Conservation (phyloP, 2,113 vertebrate genomes). For the Sceloporus tristichus region DNA sequence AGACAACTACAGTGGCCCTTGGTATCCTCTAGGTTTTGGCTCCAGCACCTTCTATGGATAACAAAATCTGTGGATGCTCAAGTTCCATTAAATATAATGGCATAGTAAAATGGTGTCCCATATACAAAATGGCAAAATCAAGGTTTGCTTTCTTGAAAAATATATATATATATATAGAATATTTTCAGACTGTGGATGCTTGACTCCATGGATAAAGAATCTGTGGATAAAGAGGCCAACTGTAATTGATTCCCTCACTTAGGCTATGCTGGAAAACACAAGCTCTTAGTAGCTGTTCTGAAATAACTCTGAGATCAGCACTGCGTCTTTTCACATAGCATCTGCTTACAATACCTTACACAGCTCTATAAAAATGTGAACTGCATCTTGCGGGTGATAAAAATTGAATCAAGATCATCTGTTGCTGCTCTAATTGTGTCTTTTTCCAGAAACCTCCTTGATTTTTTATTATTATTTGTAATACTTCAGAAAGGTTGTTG, state of each 20-base stretch:
- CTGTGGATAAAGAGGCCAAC: too few species aligned
- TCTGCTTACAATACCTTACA: conserved; percentile 17
- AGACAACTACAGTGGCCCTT: neutral
- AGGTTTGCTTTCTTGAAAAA: too few species aligned
- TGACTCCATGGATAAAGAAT: too few species aligned
- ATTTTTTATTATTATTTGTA: neutral
- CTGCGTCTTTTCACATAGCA: conserved; percentile 10
- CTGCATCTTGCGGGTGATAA: conserved; percentile 3
- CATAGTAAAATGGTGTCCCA: too few species aligned
- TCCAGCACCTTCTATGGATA: too few species aligned
- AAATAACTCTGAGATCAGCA: conserved; percentile 9
- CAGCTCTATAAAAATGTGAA: conserved; percentile 1
- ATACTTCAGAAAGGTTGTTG: neutral
- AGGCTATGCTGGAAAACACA: too few species aligned
- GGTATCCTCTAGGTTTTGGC: too few species aligned
- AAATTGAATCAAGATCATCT: conserved; percentile 33
- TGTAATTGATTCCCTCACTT: neutral
- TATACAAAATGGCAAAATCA: too few species aligned
- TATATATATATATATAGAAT: too few species aligned
- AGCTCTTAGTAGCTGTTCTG: neutral
- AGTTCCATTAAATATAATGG: too few species aligned
- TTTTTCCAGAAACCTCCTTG: neutral
- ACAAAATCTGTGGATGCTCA: too few species aligned
- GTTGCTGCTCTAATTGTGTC: conserved; percentile 29
- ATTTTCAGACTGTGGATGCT: too few species aligned